These are phyloP conservation scores for Panagrolaimus sp. DNA, from an alignment of 1,140 invertebrate genomes.

Conservation along the genomic window DNA sequence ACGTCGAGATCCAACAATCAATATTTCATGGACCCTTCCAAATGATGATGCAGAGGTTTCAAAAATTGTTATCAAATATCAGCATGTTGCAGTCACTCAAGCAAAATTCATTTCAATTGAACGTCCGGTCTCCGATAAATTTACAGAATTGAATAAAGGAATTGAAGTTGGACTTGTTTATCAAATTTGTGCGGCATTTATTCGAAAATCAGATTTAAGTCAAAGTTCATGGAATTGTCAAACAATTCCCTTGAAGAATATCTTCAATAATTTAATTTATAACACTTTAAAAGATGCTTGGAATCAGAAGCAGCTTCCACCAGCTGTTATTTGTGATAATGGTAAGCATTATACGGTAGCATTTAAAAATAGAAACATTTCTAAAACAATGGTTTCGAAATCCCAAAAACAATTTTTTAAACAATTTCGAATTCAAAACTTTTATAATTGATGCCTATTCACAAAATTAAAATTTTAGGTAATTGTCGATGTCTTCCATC, in stretches of 20 bases:
- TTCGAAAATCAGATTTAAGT: not conserved
- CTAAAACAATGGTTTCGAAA: too few relatives aligned
- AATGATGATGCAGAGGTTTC: not conserved
- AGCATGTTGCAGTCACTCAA: not conserved
- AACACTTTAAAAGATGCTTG: not conserved
- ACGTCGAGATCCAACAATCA: not conserved
- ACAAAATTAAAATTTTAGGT: too few relatives aligned
- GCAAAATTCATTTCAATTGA: not conserved
- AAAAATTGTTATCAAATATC: not conserved
- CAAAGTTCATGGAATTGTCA: not conserved
- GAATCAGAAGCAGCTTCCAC: not conserved
- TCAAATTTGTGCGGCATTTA: not conserved
- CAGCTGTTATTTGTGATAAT: constrained; percentile 1
- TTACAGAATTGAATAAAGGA: not conserved
- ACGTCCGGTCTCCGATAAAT: not conserved
- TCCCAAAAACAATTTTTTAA: too few relatives aligned
- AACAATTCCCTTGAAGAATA: not conserved
- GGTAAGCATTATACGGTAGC: too few relatives aligned
- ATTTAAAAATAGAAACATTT: too few relatives aligned
- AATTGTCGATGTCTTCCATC: not conserved
- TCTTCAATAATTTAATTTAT: not conserved
- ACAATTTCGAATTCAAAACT: too few relatives aligned
- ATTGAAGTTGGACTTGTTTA: not conserved
- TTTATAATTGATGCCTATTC: too few relatives aligned
- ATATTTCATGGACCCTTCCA: not conserved